phyloP scores from a whole-genome alignment of 2,113 vertebrate species.

The Bos indicus region DNA sequence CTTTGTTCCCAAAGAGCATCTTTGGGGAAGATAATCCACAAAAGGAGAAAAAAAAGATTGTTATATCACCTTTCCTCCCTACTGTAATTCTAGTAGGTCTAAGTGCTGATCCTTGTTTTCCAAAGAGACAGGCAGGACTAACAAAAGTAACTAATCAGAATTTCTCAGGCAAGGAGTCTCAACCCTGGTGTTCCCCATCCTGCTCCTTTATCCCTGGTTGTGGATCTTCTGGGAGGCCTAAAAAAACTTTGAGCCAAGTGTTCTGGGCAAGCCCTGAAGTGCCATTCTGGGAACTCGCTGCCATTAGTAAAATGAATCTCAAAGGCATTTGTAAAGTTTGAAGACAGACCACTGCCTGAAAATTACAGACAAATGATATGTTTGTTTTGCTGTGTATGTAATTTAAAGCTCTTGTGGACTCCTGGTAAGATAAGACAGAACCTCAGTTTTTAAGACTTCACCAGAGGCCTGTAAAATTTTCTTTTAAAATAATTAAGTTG shows the following conservation, averaged over 20 bases:
- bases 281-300: not conserved
- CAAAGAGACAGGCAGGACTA: not conserved
- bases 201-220: not conserved
- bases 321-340: not conserved
- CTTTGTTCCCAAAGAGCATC: not conserved
- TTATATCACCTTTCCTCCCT: not conserved
- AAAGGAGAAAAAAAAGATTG: not conserved
- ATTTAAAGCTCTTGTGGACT: not conserved
- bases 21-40: not conserved
- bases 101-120: not conserved
- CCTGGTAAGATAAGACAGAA: not conserved
- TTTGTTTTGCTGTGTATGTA: not conserved
- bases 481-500: not conserved
- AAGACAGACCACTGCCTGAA: not conserved
- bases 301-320: not conserved
- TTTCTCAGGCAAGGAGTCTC: not conserved
- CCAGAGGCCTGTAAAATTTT: not conserved
- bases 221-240: not conserved
- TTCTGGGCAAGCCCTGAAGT: not conserved
- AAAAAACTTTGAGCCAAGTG: not conserved
- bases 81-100: not conserved
- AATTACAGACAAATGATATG: not conserved
- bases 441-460: not conserved
- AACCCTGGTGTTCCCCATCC: accelerated
- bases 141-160: not conserved